phyloP scores from a whole-genome alignment of 2,113 vertebrate species.

The Struthio camelus region DNA sequence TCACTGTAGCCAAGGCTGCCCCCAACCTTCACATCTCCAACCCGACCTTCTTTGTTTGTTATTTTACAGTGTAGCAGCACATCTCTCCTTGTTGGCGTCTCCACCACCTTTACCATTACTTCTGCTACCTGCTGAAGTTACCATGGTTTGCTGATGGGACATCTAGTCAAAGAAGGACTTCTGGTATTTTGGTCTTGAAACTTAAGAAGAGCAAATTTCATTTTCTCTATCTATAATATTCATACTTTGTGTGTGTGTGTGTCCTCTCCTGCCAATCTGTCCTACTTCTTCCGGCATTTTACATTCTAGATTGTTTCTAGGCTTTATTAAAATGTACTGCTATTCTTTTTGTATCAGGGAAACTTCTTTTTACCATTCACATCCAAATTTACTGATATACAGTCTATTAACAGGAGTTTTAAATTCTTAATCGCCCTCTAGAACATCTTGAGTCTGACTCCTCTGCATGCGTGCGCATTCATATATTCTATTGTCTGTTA shows the following conservation, averaged over 20 bases:
- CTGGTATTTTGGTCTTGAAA: background rate
- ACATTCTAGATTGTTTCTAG: background rate
- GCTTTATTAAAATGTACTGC: background rate
- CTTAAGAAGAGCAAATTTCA: background rate
- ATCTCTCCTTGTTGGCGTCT: no score
- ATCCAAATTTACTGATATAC: background rate
- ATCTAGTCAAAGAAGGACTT: background rate
- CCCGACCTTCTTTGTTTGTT: no score
- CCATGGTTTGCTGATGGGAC: background rate
- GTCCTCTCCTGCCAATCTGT: background rate
- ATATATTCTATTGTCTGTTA: background rate
- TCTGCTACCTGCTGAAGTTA: background rate
- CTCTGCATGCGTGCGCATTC: background rate
- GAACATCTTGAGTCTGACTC: background rate
- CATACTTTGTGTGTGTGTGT: no score
- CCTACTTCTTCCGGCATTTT: background rate
- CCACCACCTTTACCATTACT: no score
- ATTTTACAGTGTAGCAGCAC: no score
- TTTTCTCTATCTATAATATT: background rate
- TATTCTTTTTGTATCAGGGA: background rate
- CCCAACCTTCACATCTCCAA: no score
- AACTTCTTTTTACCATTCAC: background rate
- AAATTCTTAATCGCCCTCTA: background rate
- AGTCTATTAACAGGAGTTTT: background rate
- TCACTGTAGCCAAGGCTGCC: no score